Base-by-base conservation (phyloP, 2,797 vertebrate genomes). In the Setipinna tenuifilis region DNA sequence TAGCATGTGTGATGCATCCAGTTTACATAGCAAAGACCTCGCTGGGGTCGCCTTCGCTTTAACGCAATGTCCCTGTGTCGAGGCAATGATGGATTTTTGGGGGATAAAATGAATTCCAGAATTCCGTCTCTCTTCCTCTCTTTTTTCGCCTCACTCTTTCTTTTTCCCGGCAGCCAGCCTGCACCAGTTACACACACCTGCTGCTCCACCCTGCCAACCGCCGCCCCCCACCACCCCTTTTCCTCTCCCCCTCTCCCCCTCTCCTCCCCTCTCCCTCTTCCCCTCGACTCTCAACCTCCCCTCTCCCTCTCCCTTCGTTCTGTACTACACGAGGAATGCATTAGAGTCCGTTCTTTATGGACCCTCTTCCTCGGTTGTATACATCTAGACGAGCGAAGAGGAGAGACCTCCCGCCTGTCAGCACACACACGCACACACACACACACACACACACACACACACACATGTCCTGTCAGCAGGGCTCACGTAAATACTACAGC, bases 321-420 rank as follows among this genome's bases (percentile, higher is more conserved):
- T 68, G 82, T 4, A 65, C 75, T 59, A 87, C 71, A 86, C 57
- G 11, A 93, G 91, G 91, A 94, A 95, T 94, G 92, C 91, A 90
- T 93, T 92, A 93, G 92, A 87, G 92, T 93, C 91, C 91, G 91
- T 88, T 90, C 93, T 92, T 92, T 83, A 85, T 90, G 86, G 85
- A 41, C 50, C 3, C 83, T 35, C 81, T 87, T 84, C 82, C 57
- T 85, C 88, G 89, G 89, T 86, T 91, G 68, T 80, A 85, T 62
- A 46, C 78, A 83, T 82, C 84, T 83, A 85, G 82, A 75, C 90
- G 93, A 91, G 50, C 5, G 90, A 90, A 91, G 92, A 84, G 28
- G 91, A 85, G 84, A 88, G 88, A 91, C 90, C 90, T 91, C 89
- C 90, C 91, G 88, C 87, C 86, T 80, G 59, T 71, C 28, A 71